Percentiles rank a stretch among this genome's conserved stretches.
These are phyloP conservation scores for Phymanthus crucifer DNA, from an alignment of 92 coral and sea anemone species.

Conservation along the genomic window DNA sequence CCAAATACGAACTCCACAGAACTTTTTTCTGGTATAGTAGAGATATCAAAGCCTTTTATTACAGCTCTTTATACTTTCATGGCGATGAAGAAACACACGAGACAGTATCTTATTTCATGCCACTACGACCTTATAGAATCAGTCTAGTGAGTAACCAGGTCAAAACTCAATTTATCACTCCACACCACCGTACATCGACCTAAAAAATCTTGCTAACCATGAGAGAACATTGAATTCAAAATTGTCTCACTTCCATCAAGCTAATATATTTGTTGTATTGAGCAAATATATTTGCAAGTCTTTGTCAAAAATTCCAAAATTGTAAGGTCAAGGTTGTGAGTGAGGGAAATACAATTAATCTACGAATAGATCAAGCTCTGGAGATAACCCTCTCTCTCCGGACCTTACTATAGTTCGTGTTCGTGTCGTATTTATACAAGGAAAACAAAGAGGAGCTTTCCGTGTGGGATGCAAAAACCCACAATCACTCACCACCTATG, in stretches of 20 bases:
- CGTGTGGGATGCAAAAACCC: background rate
- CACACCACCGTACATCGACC: too few relatives aligned
- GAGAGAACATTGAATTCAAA: too few relatives aligned
- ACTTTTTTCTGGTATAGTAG: too few relatives aligned
- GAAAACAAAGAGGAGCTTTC: background rate
- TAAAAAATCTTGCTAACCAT: too few relatives aligned
- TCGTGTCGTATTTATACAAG: background rate
- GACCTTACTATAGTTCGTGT: background rate
- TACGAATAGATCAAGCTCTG: background rate
- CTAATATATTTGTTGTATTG: background rate
- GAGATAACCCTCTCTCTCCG: slow-evolving; percentile 7
- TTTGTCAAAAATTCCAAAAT: background rate
- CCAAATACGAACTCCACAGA: too few relatives aligned
- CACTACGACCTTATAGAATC: too few relatives aligned
- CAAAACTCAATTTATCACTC: too few relatives aligned
- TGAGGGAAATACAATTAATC: background rate
- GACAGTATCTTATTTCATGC: too few relatives aligned
- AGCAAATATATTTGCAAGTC: background rate
- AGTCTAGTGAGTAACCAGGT: too few relatives aligned
- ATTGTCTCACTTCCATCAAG: background rate
- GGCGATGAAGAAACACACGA: too few relatives aligned
- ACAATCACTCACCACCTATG: background rate
- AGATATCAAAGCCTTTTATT: too few relatives aligned
- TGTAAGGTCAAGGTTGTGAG: background rate
- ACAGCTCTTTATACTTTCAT: too few relatives aligned